A percentile compares a stretch with the other conserved stretches of the same genome.
These are phyloP conservation scores for Eristalis pertinax DNA, from an alignment of 2,888 invertebrate species.

Conservation along the genomic window DNA sequence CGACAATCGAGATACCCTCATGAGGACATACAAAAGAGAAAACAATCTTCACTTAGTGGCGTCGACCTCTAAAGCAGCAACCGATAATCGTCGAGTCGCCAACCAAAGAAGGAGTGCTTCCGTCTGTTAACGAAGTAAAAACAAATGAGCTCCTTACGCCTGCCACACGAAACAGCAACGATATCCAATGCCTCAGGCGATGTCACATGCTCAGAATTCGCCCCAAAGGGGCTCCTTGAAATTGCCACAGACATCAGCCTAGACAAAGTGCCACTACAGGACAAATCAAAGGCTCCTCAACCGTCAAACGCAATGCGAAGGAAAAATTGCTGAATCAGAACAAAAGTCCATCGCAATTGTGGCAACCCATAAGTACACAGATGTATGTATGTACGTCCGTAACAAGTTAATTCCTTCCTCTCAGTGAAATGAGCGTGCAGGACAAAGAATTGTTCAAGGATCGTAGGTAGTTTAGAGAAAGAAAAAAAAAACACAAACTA, in stretches of 20 bases:
- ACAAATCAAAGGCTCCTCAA: background rate
- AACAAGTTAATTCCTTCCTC: background rate
- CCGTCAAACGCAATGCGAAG: background rate
- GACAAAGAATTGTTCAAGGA: background rate
- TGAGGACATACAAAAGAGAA: too few species aligned
- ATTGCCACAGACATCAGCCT: background rate
- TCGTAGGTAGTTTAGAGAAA: background rate
- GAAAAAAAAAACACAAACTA: too few species aligned
- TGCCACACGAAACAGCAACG: background rate
- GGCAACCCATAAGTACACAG: too few species aligned
- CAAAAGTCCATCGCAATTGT: background rate
- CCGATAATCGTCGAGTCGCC: background rate
- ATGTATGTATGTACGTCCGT: background rate
- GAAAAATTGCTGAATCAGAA: background rate
- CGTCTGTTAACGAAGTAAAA: background rate
- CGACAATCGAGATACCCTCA: too few species aligned
- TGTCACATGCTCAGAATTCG: background rate
- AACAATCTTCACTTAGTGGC: too few species aligned
- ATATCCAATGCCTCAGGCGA: background rate
- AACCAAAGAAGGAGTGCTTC: background rate
- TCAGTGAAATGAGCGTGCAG: background rate
- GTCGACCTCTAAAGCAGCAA: background rate
- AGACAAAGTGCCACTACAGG: background rate
- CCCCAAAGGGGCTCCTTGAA: too few species aligned
- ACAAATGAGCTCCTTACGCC: background rate